Evolutionary conservation across 2,113 vertebrate genomes (phyloP), one percentile per base, ranked within the genome.

Genomic region (Callopanchax toddi): DNA sequence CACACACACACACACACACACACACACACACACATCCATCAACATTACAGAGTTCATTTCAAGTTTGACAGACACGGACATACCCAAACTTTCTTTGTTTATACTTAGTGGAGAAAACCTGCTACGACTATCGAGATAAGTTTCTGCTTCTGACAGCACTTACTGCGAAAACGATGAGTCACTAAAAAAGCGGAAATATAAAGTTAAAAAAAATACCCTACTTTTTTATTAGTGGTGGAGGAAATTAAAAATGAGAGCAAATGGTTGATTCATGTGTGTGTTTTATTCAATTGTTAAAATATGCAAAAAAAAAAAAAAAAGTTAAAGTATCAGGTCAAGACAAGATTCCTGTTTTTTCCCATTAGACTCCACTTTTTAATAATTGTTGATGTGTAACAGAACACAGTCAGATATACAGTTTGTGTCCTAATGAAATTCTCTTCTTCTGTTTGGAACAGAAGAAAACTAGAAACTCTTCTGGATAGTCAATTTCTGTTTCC

Each of bases 1-100:
- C 29, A 6, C 29, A 6, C 29, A 32, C 29, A 32, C 29, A 32
- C 29, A 32, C 29, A 32, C 49, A 8, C 59, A 53, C 43, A 15
- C 57, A 51, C 46, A 32, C 34, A 15, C 60, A 36, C 20, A 55
- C 20, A 26, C 60, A 16, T 57, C 58, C 57, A 60, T 74, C 56
- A 61, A n/a, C 63, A 45, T 74, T 34, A 5, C 56, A 74, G 62
- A 58, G 82, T 85, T 86, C 86, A 86, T 39, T 76, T 70, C 6
- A 16, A 78, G 72, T 79, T 81, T 82, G 83, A 83, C 71, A 77
- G 79, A 79, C 46, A 12, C 48, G 22, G 71, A 84, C 76, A 61
- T 58, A 67, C 63, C 60, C 67, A 1, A 65, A 56, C 71, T 66
- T 67, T 78, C 71, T 76, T 39, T 34, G 42, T 37, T 1, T 20